Evolutionary conservation across 2,888 invertebrate genomes (phyloP), one percentile per base, ranked within the genome.

Genomic region (Dermolepida albohirtum): DNA sequence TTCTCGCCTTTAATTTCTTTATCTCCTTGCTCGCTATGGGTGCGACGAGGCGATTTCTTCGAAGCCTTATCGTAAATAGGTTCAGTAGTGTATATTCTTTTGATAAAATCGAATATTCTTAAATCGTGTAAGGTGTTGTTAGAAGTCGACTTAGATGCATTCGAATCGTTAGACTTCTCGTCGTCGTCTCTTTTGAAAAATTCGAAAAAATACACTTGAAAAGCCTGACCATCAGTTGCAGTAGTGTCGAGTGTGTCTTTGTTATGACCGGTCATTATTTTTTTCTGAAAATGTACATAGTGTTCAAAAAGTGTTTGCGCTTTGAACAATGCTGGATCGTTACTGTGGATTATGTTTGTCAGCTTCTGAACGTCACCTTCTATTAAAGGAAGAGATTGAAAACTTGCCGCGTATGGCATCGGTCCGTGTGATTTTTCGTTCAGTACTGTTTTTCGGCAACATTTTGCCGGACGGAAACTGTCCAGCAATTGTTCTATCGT

Each of bases 281-380:
- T 70, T 67, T 70, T 73, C 74, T 73, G 74, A 73, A 74, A 74
- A 72, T 73, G 69, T 64, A 72, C 67, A 70, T 72, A 72, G 64
- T 67, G 59, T 70, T 71, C 71, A 70, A 72, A 69, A 57, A 47
- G 66, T 40, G 67, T 59, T 67, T 59, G 43, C 34, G 69, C 29
- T 64, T 52, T 43, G 64, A 39, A 27, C 11, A 47, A 57, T 51
- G 22, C 29, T 62, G 16, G 59, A 52, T 52, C 44, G 50, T 70
- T 70, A 68, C 70, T 69, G 67, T 64, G 64, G 10, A 64, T 64
- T 7, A 55, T 68, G 11, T 68, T 40, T 22, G 14, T 49, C 34
- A 68, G 64, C 44, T 12, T 50, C 12, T 51, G 49, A n/a, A 66
- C 16, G 50, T 70, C 68, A 14, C 50, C 52, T 22, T 66, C 64